Evolutionary conservation across 2,113 vertebrate genomes (phyloP), one percentile per base, ranked within the genome.

Genomic region (Dromas ardeola): DNA sequence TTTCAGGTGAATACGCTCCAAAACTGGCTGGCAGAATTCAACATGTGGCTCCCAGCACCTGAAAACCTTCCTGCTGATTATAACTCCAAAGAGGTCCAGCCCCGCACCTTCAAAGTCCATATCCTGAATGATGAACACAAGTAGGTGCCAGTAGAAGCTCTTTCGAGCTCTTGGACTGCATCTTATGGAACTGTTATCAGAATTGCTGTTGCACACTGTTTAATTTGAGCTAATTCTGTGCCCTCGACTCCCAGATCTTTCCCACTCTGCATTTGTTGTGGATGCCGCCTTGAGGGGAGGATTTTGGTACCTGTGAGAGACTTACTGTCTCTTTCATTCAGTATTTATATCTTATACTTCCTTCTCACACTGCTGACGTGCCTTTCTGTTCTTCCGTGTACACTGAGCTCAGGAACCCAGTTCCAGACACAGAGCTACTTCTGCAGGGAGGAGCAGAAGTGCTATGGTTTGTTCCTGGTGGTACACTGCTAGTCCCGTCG

Each of bases 41-140:
- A 99, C 96, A 98, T 99, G 95, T 99, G 99, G 99, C 99, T 99
- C 43, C 99, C 99, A 18, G 93, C 99, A 38, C 98, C 98, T 79
- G 99, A 99, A 96, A 97, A 98, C 53, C 97, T 99, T 88, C 96
- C 99, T 76, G 98, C 98, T 40, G 99, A 99, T 92, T 98, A 96
- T n/a, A 98, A 99, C 95, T 98, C 98, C 26, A 95, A 98, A 78
- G 88, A 99, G 38, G n/a, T 98, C 65, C 97, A 97, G 63, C 99
- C 99, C 18, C 99, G 99, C 49, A 81, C 97, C 84, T 99, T 99
- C 97, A 99, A 98, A 98, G 99, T 99, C 96, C 99, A 99, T 93
- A 99, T 99, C 95, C 97, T 99, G 94, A 99, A 99, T 52, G 99
- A 99, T 78, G 99, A 99, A 98, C 99, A 99, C 98, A 99, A 99